phyloP scores from a whole-genome alignment of 2,888 invertebrate genomes.

The Melipona beecheii region DNA sequence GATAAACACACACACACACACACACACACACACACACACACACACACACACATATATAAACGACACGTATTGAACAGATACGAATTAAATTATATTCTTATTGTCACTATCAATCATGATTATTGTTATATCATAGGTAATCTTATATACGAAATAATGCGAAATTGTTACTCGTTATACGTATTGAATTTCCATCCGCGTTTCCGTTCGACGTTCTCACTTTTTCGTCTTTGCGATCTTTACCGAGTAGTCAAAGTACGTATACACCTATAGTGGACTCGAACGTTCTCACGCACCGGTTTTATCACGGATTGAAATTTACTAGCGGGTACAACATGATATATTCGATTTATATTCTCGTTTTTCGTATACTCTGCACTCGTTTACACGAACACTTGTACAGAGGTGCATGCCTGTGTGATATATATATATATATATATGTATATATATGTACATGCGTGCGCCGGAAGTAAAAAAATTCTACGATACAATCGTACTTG shows the following conservation, averaged over 20 bases:
- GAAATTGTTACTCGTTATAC: slow-evolving; percentile 58
- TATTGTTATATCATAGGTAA: slow-evolving; percentile 11
- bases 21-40: not conserved
- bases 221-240: slow-evolving; percentile 58
- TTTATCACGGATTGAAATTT: slow-evolving; percentile 29
- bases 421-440: not conserved
- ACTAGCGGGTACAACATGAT: slow-evolving; percentile 14
- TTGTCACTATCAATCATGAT: not conserved
- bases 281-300: slow-evolving; percentile 27
- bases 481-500: not conserved
- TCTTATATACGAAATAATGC: slow-evolving; percentile 30
- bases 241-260: slow-evolving; percentile 47
- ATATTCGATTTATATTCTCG: not conserved
- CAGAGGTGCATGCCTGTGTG: not conserved
- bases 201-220: slow-evolving; percentile 71
- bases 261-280: slow-evolving; percentile 18
- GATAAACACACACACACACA: too few species aligned
- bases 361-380: slow-evolving; percentile 4
- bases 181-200: slow-evolving; percentile 73
- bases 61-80: slow-evolving; percentile 6
- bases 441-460: not conserved
- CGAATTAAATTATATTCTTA: slow-evolving; percentile 14
- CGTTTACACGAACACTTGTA: slow-evolving; percentile 1
- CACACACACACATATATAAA: not conserved
- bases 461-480: not conserved